Evolutionary conservation across 2,113 vertebrate species (phyloP).

Genomic region (Leptobrachium leishanense): DNA sequence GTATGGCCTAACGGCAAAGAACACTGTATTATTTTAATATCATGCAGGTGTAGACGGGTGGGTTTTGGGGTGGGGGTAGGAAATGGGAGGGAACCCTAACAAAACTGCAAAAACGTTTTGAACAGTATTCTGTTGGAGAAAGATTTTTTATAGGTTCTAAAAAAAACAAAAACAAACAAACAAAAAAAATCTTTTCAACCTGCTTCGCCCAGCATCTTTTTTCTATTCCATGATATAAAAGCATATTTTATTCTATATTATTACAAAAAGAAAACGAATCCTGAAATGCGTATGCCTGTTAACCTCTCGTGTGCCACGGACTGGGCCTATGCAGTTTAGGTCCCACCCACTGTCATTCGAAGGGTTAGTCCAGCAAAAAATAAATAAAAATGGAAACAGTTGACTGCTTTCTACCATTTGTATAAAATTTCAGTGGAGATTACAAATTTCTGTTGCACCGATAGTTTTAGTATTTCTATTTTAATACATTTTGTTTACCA

Average conservation of each 20-base stretch:
- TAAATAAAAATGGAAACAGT: slow-evolving; percentile 70
- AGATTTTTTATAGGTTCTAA: slow-evolving; percentile 95
- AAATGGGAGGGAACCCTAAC: slow-evolving; percentile 56
- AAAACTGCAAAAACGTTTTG: slow-evolving; percentile 82
- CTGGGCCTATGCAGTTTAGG: neutral
- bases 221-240: slow-evolving; percentile 99
- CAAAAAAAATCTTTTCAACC: slow-evolving; percentile 82
- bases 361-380: slow-evolving; percentile 65
- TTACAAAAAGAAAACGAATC: slow-evolving; percentile 81
- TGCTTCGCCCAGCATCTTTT: slow-evolving; percentile 93
- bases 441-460: slow-evolving; percentile 96
- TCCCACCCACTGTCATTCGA: neutral
- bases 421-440: slow-evolving; percentile 95
- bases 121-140: slow-evolving; percentile 97
- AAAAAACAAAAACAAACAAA: slow-evolving; percentile 49
- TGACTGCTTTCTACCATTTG: slow-evolving; percentile 96
- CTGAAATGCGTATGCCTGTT: slow-evolving; percentile 89
- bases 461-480: slow-evolving; percentile 99
- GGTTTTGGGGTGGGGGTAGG: slow-evolving; percentile 64
- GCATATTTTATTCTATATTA: slow-evolving; percentile 99
- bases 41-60: slow-evolving; percentile 81
- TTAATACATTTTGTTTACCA: slow-evolving; percentile 99
- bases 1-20: slow-evolving; percentile 90
- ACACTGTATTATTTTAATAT: slow-evolving; percentile 99
- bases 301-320: neutral